Evolutionary conservation across 2,113 vertebrate species (phyloP).

Genomic region (Acanthisitta chloris): DNA sequence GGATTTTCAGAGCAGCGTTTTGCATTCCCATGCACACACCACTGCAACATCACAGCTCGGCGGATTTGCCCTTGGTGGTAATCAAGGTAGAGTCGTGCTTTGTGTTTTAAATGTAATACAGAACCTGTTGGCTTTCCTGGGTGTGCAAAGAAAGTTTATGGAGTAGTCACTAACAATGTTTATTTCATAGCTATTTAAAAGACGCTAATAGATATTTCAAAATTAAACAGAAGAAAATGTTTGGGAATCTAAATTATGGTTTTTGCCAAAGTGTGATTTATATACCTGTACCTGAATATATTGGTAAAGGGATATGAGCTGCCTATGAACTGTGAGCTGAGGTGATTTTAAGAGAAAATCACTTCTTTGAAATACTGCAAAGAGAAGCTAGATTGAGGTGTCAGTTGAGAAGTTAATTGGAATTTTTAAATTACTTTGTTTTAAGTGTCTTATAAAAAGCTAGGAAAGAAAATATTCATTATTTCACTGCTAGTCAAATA

Average conservation of each 20-base stretch:
- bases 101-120: background rate
- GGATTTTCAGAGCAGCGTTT: background rate
- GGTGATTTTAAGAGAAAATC: background rate
- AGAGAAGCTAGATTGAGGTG: background rate
- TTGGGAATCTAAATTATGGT: background rate
- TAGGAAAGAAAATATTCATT: background rate
- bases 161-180: background rate
- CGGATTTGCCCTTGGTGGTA: background rate
- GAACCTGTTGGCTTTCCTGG: background rate
- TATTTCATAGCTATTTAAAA: background rate
- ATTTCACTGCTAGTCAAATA: background rate
- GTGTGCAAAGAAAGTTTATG: background rate
- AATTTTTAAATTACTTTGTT: background rate
- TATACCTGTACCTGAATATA: background rate
- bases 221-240: background rate
- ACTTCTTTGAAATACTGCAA: background rate
- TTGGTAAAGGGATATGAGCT: background rate
- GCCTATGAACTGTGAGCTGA: background rate
- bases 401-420: background rate
- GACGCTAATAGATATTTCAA: background rate
- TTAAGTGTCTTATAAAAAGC: background rate
- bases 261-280: background rate
- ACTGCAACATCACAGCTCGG: background rate
- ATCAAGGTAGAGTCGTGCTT: rapidly evolving
- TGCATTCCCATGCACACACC: background rate